These are phyloP conservation scores for Propithecus coquereli DNA, from an alignment of 2,113 vertebrate species.

Conservation along the genomic window DNA sequence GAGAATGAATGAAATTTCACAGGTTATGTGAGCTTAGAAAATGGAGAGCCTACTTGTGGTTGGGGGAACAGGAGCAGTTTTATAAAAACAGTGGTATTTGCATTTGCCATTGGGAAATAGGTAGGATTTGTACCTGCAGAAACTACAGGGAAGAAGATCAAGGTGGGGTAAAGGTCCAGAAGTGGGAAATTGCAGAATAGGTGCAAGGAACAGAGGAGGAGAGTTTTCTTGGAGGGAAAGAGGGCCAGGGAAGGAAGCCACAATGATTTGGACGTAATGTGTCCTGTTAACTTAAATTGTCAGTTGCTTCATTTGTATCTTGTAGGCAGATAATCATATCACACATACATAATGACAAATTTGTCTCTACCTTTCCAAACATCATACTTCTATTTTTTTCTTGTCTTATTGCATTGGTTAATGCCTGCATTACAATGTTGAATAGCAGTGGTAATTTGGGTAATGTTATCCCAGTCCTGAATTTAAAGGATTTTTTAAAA, in stretches of 20 bases:
- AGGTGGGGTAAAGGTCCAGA: not conserved
- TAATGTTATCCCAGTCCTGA: not conserved
- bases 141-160: not conserved
- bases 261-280: not conserved
- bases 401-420: conserved; percentile 24
- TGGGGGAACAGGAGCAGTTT: not conserved
- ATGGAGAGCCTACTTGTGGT: not conserved
- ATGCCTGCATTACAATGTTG: not conserved
- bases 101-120: not conserved
- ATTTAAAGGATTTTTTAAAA: not conserved
- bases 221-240: not conserved
- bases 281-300: not conserved
- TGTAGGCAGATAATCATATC: not conserved
- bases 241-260: not conserved
- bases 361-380: not conserved
- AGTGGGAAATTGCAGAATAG: not conserved
- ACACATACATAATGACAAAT: not conserved
- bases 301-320: not conserved
- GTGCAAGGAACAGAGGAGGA: not conserved
- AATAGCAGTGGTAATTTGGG: not conserved
- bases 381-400: not conserved
- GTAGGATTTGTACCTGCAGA: not conserved
- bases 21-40: not conserved
- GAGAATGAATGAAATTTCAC: not conserved
- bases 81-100: not conserved